These are phyloP conservation scores for Zootoca vivipara DNA, from an alignment of 2,113 vertebrate species.

Conservation along the genomic window DNA sequence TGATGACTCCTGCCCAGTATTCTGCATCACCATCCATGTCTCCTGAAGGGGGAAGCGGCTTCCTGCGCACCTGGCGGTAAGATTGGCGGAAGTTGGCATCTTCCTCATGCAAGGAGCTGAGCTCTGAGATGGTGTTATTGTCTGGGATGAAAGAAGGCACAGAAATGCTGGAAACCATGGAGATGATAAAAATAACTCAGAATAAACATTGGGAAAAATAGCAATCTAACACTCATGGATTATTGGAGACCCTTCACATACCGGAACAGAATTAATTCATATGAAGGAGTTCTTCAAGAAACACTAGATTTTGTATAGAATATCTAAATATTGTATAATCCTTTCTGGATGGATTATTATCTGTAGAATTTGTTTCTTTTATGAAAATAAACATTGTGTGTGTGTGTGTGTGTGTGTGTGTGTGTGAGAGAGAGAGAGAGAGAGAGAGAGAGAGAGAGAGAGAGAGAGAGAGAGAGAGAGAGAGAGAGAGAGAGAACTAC, in stretches of 20 bases:
- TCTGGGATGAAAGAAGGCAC: slow-evolving; percentile 73
- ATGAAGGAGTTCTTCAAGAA: not conserved
- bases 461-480: too few relatives aligned
- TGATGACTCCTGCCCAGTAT: slow-evolving; percentile 77
- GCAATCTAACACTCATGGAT: not conserved
- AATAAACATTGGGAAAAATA: not conserved
- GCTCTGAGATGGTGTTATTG: slow-evolving; percentile 91
- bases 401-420: not conserved
- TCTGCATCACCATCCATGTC: slow-evolving; percentile 79
- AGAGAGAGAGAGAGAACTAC: too few relatives aligned
- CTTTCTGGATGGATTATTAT: not conserved
- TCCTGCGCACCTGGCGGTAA: slow-evolving; percentile 87
- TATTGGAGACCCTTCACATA: not conserved
- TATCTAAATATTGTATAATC: not conserved
- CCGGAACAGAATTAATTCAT: not conserved
- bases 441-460: too few relatives aligned
- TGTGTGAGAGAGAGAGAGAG: too few relatives aligned
- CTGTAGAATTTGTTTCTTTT: not conserved
- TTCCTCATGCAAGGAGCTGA: slow-evolving; percentile 94
- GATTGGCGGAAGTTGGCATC: slow-evolving; percentile 85
- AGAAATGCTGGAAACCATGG: not conserved
- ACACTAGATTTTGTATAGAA: not conserved
- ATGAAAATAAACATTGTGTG: not conserved
- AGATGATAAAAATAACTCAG: not conserved
- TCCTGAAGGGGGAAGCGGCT: slow-evolving; percentile 83